Evolutionary conservation across 2,797 vertebrate species (phyloP).

Genomic region (Alectoris magna): DNA sequence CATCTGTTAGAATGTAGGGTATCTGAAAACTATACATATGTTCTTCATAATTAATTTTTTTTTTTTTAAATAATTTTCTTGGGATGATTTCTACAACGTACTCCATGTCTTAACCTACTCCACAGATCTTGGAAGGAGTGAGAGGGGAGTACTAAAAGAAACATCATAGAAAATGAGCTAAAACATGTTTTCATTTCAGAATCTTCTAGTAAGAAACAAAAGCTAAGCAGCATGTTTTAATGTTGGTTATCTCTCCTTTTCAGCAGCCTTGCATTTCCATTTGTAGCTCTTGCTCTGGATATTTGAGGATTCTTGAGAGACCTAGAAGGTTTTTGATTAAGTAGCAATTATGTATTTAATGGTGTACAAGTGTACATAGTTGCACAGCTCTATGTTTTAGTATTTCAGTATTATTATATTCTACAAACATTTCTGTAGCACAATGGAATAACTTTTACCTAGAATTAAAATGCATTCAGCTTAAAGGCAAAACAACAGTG

Average conservation of each 20-base stretch:
- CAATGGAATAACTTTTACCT: background rate
- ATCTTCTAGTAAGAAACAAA: background rate
- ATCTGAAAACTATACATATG: background rate
- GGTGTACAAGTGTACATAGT: background rate
- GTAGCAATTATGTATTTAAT: background rate
- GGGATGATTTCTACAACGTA: background rate
- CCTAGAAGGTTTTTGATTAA: background rate
- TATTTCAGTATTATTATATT: background rate
- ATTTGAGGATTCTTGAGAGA: background rate
- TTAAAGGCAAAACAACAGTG: background rate
- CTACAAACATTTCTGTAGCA: background rate
- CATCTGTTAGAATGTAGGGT: background rate
- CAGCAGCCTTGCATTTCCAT: background rate
- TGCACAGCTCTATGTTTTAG: background rate
- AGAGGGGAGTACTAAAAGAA: background rate
- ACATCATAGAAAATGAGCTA: background rate
- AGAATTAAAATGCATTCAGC: background rate
- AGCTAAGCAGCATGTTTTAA: background rate
- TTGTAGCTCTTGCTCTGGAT: background rate
- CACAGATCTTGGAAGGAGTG: background rate
- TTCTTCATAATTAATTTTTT: background rate
- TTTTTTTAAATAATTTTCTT: background rate
- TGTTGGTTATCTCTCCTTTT: background rate
- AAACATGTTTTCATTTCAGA: background rate
- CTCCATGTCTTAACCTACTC: background rate